Percentiles rank a stretch among this genome's conserved stretches.
These are phyloP conservation scores for Dolichopus griseipennis DNA, from an alignment of 2,888 invertebrate genomes.

Conservation along the genomic window DNA sequence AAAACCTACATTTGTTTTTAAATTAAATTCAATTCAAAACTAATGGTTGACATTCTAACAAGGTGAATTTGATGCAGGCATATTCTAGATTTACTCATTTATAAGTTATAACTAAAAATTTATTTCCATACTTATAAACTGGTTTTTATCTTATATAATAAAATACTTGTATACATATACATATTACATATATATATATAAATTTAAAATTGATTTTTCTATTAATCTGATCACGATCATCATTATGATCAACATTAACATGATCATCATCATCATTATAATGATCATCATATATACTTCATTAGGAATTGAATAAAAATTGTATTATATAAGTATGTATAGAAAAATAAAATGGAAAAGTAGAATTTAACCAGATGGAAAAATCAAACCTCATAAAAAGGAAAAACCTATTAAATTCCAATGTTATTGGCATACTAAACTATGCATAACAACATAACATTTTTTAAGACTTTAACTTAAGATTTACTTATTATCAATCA, in stretches of 20 bases:
- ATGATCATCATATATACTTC: no score
- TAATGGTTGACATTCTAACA: background rate
- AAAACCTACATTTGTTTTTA: background rate
- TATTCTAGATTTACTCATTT: background rate
- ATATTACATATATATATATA: no score
- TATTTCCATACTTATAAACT: background rate
- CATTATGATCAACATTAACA: background rate
- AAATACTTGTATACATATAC: no score
- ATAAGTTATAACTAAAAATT: background rate
- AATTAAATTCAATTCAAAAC: background rate
- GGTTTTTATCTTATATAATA: background rate
- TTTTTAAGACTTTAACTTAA: background rate
- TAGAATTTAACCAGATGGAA: background rate
- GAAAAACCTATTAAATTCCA: background rate
- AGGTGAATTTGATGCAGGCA: background rate
- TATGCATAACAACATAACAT: background rate
- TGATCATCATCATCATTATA: background rate
- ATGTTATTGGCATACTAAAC: slow-evolving; percentile 1
- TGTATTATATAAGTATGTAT: no score
- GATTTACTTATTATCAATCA: no score
- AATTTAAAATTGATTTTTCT: background rate
- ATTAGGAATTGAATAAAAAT: no score
- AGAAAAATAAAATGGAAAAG: background rate
- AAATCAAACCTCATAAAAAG: background rate
- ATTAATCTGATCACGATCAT: background rate